Evolutionary conservation across 2,888 invertebrate species (phyloP).

Genomic region (Argyresthia albistria): DNA sequence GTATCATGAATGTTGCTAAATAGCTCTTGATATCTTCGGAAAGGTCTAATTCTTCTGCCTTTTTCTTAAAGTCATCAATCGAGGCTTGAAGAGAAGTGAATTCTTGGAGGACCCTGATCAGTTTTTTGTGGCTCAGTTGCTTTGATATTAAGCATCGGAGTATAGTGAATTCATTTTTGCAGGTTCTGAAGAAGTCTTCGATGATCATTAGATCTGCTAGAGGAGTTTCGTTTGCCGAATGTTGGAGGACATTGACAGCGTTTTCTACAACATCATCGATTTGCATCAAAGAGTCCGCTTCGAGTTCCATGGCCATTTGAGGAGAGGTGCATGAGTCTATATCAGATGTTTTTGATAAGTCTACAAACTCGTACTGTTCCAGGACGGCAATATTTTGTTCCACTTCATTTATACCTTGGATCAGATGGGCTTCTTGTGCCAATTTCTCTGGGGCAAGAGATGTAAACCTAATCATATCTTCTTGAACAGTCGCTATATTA

Average conservation of each 20-base stretch:
- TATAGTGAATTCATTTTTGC: constrained; percentile 43
- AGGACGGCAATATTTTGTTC: constrained; percentile 47
- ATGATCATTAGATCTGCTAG: constrained; percentile 35
- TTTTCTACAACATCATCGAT: constrained; percentile 38
- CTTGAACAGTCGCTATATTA: constrained; percentile 35
- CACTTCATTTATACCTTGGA: constrained; percentile 42
- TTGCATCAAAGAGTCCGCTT: constrained; percentile 34
- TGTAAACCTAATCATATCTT: constrained; percentile 41
- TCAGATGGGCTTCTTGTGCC: constrained; percentile 38
- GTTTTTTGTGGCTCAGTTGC: constrained; percentile 36
- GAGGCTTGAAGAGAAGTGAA: constrained; percentile 31
- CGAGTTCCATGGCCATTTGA: constrained; percentile 31
- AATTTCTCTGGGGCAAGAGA: constrained; percentile 25
- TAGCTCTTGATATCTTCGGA: constrained; percentile 28
- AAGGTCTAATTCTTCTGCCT: constrained; percentile 22
- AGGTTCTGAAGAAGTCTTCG: constrained; percentile 42
- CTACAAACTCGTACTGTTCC: constrained; percentile 48
- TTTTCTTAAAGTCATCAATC: constrained; percentile 33
- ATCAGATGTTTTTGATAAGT: constrained; percentile 39
- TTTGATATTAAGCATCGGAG: constrained; percentile 37
- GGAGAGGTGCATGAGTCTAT: constrained; percentile 28
- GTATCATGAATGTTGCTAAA: constrained; percentile 29
- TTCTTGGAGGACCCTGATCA: constrained; percentile 49
- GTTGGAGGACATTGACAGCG: constrained; percentile 36
- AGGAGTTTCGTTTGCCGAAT: constrained; percentile 27